Conservation (phyloP, 2,888 invertebrate genomes). For the Steinernema scapterisci region DNA sequence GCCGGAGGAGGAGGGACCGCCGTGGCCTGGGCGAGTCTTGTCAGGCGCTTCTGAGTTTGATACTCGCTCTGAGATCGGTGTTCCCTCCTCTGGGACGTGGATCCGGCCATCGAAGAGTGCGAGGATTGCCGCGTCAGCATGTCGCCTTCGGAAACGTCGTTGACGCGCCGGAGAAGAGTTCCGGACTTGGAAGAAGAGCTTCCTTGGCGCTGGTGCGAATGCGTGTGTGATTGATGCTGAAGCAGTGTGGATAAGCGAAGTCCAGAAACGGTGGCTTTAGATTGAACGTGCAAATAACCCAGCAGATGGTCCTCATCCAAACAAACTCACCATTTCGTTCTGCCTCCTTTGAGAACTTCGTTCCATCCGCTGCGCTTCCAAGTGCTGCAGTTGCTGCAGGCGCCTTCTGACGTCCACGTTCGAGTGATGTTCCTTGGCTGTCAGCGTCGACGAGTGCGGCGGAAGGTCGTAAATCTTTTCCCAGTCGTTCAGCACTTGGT, state of each 20-base stretch:
- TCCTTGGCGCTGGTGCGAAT: slow-evolving; percentile 11
- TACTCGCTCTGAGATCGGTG: neutral
- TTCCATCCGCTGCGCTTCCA: slow-evolving; percentile 42
- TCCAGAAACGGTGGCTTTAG: too few species aligned
- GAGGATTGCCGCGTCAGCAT: slow-evolving; percentile 28
- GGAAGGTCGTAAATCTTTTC: slow-evolving; percentile 67
- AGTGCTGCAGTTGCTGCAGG: slow-evolving; percentile 54
- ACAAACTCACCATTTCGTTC: slow-evolving; percentile 3
- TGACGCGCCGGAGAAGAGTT: slow-evolving; percentile 14
- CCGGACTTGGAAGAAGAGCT: slow-evolving; percentile 12
- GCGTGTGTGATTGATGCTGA: slow-evolving; percentile 33
- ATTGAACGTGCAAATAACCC: too few species aligned
- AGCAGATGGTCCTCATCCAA: neutral
- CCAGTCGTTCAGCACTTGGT: slow-evolving; percentile 52
- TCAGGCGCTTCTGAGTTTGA: slow-evolving; percentile 9
- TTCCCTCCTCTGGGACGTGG: neutral
- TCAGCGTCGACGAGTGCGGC: slow-evolving; percentile 65
- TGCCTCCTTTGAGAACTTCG: neutral
- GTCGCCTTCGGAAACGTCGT: slow-evolving; percentile 5
- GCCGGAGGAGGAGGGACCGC: slow-evolving; percentile 62
- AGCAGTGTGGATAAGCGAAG: slow-evolving; percentile 36
- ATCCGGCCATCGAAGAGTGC: slow-evolving; percentile 42
- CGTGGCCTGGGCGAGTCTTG: slow-evolving; percentile 36
- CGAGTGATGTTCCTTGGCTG: slow-evolving; percentile 50
- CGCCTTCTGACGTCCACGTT: slow-evolving; percentile 59